Evolutionary conservation across 2,113 vertebrate species (phyloP).

Genomic region (Phalacrocorax pelagicus): DNA sequence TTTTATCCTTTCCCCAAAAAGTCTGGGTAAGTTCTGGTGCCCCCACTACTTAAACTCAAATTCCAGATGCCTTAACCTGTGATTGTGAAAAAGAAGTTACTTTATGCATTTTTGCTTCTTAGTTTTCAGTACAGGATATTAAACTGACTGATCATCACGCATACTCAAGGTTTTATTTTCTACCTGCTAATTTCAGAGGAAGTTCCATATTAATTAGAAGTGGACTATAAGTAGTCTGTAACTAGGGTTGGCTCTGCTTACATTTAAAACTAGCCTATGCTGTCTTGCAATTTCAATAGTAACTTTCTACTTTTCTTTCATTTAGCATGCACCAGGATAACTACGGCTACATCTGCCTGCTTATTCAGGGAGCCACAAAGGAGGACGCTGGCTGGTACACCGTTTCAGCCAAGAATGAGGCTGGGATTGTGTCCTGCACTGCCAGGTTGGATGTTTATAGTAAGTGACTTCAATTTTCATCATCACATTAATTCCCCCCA

Average conservation of each 20-base stretch:
- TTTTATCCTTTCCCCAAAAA: not conserved
- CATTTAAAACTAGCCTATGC: not conserved
- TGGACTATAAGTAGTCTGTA: not conserved
- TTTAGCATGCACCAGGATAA: slow-evolving; percentile 97
- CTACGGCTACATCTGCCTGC: slow-evolving; percentile 95
- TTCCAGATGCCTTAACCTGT: not conserved
- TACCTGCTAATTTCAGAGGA: not conserved
- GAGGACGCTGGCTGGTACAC: slow-evolving; percentile 98
- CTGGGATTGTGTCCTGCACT: slow-evolving; percentile 95
- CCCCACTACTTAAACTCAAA: not conserved
- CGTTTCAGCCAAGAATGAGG: slow-evolving; percentile 96
- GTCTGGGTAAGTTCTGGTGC: not conserved
- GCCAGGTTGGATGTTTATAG: slow-evolving; percentile 92
- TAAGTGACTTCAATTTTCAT: slow-evolving; percentile 68
- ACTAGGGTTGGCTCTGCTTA: not conserved
- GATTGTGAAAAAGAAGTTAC: not conserved
- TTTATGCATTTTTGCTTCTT: not conserved
- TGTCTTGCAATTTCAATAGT: not conserved
- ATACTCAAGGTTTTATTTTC: not conserved
- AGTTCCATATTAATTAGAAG: not conserved
- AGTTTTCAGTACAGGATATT: not conserved
- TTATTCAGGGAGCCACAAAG: slow-evolving; percentile 93
- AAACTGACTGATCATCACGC: not conserved
- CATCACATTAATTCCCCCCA: not conserved
- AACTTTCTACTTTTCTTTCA: not conserved